phyloP scores from a whole-genome alignment of 2,113 vertebrate genomes.

The Lagopus muta region DNA sequence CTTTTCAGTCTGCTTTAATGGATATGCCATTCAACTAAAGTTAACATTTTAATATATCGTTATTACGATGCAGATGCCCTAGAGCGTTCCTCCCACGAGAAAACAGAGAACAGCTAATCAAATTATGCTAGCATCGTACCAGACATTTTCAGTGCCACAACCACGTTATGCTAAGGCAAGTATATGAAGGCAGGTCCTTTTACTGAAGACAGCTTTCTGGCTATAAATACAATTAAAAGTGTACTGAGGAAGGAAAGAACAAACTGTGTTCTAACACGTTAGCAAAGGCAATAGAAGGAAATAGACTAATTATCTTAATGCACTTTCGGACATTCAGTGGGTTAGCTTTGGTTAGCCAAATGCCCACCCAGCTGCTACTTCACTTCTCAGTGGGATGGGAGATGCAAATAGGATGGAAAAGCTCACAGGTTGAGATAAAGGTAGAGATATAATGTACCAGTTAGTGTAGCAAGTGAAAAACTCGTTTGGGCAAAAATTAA shows the following conservation, averaged over 20 bases:
- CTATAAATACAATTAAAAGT: not conserved
- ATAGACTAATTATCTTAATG: not conserved
- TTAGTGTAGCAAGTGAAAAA: not conserved
- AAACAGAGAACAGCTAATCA: not conserved
- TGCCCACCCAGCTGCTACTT: not conserved
- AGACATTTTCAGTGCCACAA: not conserved
- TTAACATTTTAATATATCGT: conserved; percentile 15
- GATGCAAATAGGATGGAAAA: not conserved
- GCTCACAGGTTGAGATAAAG: not conserved
- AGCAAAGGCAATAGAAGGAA: not conserved
- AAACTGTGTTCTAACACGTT: not conserved
- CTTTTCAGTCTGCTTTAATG: conserved; percentile 41
- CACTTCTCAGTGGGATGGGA: not conserved
- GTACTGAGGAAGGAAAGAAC: not conserved
- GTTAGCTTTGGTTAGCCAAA: not conserved
- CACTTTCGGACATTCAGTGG: not conserved
- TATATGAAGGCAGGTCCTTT: not conserved
- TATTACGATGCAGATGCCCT: not conserved
- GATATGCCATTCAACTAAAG: conserved; percentile 18
- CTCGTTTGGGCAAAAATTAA: not conserved
- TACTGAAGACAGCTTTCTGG: not conserved
- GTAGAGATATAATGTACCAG: not conserved
- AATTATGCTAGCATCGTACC: not conserved
- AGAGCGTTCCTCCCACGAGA: not conserved
- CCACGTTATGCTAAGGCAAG: not conserved